These are phyloP conservation scores for Muschampia staudingeri DNA, from an alignment of 2,888 invertebrate species.

Conservation along the genomic window DNA sequence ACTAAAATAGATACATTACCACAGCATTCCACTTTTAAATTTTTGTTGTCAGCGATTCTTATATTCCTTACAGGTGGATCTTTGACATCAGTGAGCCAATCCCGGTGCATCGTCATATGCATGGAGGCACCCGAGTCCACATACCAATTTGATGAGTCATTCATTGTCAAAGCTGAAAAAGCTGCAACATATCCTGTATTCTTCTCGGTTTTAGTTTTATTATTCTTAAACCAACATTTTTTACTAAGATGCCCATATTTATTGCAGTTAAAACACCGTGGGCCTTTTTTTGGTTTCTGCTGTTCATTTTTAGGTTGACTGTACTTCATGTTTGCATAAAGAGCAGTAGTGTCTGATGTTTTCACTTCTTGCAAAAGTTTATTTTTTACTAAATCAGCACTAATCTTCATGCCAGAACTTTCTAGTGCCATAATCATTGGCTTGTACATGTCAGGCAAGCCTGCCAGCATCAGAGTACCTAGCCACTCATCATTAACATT, in stretches of 20 bases:
- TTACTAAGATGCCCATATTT: background rate
- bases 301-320: background rate
- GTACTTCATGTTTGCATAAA: background rate
- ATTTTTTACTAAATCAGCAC: background rate
- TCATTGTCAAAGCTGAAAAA: background rate
- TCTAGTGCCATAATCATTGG: background rate
- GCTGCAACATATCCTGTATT: background rate
- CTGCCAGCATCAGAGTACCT: background rate
- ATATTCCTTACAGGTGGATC: background rate
- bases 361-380: background rate
- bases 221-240: too few species aligned
- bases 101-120: constrained; percentile 1
- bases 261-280: background rate
- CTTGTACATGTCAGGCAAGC: background rate
- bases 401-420: background rate
- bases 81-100: background rate
- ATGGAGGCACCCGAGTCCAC: background rate
- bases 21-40: background rate
- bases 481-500: background rate
- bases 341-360: background rate
- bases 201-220: background rate
- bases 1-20: background rate
- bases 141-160: background rate
- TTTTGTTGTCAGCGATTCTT: background rate
- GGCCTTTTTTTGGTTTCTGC: background rate